Base-by-base conservation (phyloP, 2,888 invertebrate genomes). In the Myopa tessellatipennis region DNA sequence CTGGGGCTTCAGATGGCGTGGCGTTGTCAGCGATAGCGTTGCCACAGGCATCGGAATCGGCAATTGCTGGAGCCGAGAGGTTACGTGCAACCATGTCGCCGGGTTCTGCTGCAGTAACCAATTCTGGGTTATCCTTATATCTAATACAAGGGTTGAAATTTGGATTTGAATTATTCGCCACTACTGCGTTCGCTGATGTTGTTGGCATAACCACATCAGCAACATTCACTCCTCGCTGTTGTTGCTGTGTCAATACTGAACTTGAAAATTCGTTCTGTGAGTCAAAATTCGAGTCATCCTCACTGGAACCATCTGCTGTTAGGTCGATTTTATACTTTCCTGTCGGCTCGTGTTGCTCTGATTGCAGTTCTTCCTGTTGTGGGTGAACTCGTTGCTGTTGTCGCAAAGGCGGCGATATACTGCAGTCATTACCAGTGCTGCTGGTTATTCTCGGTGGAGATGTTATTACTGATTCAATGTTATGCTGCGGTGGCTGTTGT, bases 371-470 rank as follows among this genome's bases (percentile, higher is more conserved):
- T 74, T 45, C 78, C 73, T 77, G 82, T 75, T 77, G 82, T 77
- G 79, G 77, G 73, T 68, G 68, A 16, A 72, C 80, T 71, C 58
- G 78, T 85, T 77, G 79, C 78, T 71, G 77, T 74, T 36, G 80
- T 79, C 61, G 79, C 78, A 77, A 79, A 79, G 74, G 82, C 80
- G 68, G 79, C 80, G 84, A 84, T 40, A 75, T 69, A 83, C 82
- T 85, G 83, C 83, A 86, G 84, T 87, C 82, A 79, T 80, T 82
- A 76, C 86, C 85, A 82, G 88, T 88, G 81, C 87, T 88, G 84
- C 88, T 88, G 76, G 86, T 88, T 81, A 87, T 88, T 78, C 85
- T 85, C 58, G 85, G 87, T 79, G 87, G 83, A 80, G 85, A 84
- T 81, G 84, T 81, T 78, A 83, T 80, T 77, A 81, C 63, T 67